A percentile compares a stretch with the other conserved stretches of the same genome.
phyloP scores from a whole-genome alignment of 2,113 vertebrate species.

The Protomyctophum bolini region DNA sequence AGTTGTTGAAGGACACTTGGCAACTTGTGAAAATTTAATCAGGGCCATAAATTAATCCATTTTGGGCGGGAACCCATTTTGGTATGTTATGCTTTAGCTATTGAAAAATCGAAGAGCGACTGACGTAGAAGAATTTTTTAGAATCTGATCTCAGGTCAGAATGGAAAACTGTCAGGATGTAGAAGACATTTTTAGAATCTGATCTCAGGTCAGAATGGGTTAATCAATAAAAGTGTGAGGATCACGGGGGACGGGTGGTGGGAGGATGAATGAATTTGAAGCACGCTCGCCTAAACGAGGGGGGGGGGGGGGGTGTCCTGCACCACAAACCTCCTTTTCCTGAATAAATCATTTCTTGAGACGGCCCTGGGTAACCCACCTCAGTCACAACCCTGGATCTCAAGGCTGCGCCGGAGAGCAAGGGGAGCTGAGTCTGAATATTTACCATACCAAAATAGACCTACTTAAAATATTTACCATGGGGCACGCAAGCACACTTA shows the following conservation, averaged over 20 bases:
- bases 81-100: too few species aligned
- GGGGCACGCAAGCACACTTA: conserved; percentile 13
- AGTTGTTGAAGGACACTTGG: conserved; percentile 73
- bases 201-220: too few species aligned
- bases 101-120: too few species aligned
- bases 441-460: conserved; percentile 44
- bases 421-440: conserved; percentile 44
- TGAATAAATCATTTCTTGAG: conserved; percentile 78
- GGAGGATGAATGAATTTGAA: conserved; percentile 64
- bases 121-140: too few species aligned
- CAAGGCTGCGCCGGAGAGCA: conserved; percentile 44
- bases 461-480: conserved; percentile 49
- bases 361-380: conserved; percentile 58
- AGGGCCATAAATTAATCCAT: conserved; percentile 77
- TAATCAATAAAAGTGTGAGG: conserved; percentile 66
- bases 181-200: too few species aligned
- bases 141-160: too few species aligned
- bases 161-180: too few species aligned
- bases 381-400: conserved; percentile 35
- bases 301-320: conserved; percentile 47
- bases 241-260: too few species aligned
- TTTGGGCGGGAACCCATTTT: too few species aligned
- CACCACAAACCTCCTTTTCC: conserved; percentile 49
- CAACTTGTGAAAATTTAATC: conserved; percentile 76
- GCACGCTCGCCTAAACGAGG: conserved; percentile 59